phyloP scores from a whole-genome alignment of 2,113 vertebrate genomes.

The Protobothrops mucrosquamatus region DNA sequence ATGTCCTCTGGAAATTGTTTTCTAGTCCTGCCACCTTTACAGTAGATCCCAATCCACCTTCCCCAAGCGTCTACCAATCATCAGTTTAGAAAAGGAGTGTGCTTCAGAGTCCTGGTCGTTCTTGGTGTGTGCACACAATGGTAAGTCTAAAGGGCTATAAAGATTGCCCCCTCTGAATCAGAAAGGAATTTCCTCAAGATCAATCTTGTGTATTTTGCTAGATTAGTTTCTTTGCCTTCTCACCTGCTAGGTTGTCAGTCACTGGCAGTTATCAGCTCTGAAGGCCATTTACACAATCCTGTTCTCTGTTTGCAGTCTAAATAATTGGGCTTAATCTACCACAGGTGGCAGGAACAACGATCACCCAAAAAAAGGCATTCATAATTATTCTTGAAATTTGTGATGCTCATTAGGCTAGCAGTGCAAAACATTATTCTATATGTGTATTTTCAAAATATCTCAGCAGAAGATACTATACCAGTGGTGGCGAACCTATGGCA shows the following conservation, averaged over 20 bases:
- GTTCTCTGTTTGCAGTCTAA: not conserved
- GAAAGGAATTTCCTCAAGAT: not conserved
- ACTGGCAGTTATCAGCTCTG: not conserved
- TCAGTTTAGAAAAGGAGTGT: not conserved
- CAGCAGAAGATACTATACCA: not conserved
- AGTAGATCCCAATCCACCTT: not conserved
- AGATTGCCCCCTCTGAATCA: not conserved
- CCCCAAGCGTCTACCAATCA: not conserved
- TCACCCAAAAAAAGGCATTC: not conserved
- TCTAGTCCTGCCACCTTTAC: not conserved
- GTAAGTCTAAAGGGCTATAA: not conserved
- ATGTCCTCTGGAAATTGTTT: not conserved
- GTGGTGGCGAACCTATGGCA: no score
- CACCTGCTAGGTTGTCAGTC: not conserved
- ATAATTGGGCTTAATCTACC: not conserved
- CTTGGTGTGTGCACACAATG: not conserved
- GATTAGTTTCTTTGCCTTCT: not conserved
- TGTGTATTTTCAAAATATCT: not conserved
- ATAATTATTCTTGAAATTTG: not conserved
- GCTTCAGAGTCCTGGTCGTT: not conserved
- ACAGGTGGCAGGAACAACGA: not conserved
- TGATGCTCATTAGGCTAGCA: not conserved
- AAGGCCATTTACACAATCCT: not conserved
- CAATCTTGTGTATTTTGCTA: not conserved
- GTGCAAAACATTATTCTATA: not conserved